Evolutionary conservation across 2,888 invertebrate genomes (phyloP).

Genomic region (Drosophila paracracens): DNA sequence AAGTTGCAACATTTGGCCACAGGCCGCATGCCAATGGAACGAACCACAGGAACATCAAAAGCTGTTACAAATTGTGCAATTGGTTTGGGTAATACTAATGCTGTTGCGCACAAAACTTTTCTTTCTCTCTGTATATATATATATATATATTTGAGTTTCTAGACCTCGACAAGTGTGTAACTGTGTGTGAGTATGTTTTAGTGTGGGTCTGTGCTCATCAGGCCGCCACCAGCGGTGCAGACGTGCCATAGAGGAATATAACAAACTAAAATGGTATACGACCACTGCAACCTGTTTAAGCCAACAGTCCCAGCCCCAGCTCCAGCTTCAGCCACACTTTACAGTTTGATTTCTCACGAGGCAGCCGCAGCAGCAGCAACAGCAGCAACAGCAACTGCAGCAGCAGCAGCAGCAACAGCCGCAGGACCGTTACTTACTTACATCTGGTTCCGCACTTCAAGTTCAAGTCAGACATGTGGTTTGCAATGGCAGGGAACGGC

Average conservation of each 20-base stretch:
- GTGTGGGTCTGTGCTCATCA: slow-evolving; percentile 52
- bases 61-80: slow-evolving; percentile 78
- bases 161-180: slow-evolving; percentile 26
- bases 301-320: slow-evolving; percentile 36
- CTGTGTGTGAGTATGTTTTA: slow-evolving; percentile 15
- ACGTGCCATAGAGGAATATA: slow-evolving; percentile 62
- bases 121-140: neutral
- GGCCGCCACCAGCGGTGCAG: slow-evolving; percentile 57
- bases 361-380: slow-evolving; percentile 50
- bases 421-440: slow-evolving; percentile 78
- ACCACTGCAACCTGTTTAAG: slow-evolving; percentile 76
- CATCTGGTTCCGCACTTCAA: slow-evolving; percentile 80
- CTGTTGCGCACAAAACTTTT: slow-evolving; percentile 28
- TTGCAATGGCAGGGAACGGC: slow-evolving; percentile 33
- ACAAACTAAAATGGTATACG: slow-evolving; percentile 77
- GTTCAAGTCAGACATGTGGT: slow-evolving; percentile 70
- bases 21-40: slow-evolving; percentile 30
- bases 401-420: slow-evolving; percentile 46
- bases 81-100: slow-evolving; percentile 74
- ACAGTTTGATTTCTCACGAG: slow-evolving; percentile 79
- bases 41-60: slow-evolving; percentile 65
- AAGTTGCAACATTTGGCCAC: slow-evolving; percentile 41
- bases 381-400: slow-evolving; percentile 15
- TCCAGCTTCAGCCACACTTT: slow-evolving; percentile 63
- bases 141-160: slow-evolving; percentile 38